phyloP scores from a whole-genome alignment of 53 echinoderm and acorn worm species.

The Arbacia lixula region DNA sequence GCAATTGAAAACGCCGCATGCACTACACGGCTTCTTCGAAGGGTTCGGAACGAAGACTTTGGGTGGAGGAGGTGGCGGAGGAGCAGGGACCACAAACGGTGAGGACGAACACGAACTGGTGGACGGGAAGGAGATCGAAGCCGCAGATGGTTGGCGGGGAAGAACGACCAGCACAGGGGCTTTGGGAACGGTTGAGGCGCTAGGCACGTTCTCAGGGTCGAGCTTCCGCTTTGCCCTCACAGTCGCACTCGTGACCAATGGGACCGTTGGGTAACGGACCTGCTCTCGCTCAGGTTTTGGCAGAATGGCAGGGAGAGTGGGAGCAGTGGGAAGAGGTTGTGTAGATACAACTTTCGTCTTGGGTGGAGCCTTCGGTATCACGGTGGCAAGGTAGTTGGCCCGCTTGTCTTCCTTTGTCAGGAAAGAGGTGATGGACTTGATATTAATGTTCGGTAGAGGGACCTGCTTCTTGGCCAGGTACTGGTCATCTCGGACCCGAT shows the following conservation, averaged over 20 bases:
- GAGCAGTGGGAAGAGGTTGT: conserved; percentile 30
- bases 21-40: background rate
- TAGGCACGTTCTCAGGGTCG: conserved; percentile 1
- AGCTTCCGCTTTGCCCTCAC: conserved; percentile 13
- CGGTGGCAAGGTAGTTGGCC: conserved; percentile 16
- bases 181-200: conserved; percentile 15
- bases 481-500: conserved; percentile 54
- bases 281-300: conserved; percentile 2
- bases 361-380: background rate
- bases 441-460: conserved; percentile 60
- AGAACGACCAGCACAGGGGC: conserved; percentile 11
- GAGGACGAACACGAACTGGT: conserved; percentile 9
- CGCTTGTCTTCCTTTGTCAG: conserved; percentile 1
- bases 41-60: background rate
- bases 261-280: background rate
- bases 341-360: background rate
- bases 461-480: conserved; percentile 1
- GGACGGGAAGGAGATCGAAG: background rate
- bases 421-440: conserved; percentile 48
- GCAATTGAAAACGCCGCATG: background rate
- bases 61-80: background rate
- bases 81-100: background rate
- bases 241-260: background rate
- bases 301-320: conserved; percentile 9
- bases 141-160: background rate